These are phyloP conservation scores for Ibycter americanus DNA, from an alignment of 2,797 vertebrate genomes.

Conservation along the genomic window DNA sequence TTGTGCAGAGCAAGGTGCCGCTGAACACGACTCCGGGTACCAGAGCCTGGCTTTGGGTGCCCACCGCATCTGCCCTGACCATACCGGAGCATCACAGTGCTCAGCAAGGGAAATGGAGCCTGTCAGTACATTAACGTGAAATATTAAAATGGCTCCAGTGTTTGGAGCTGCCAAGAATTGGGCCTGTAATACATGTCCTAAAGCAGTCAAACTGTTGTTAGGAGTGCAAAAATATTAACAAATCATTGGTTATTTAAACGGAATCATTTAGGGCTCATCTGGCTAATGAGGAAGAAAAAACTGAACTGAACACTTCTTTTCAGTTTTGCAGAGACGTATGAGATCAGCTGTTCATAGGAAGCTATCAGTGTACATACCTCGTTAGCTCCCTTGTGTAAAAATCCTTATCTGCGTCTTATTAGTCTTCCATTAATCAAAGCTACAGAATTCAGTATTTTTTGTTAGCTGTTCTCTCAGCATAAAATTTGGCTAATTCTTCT, in stretches of 20 bases:
- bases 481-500: constrained; percentile 48
- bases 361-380: constrained; percentile 1
- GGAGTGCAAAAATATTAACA: constrained; percentile 53
- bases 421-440: constrained; percentile 63
- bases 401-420: constrained; percentile 49
- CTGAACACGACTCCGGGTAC: rapidly evolving
- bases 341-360: constrained; percentile 10
- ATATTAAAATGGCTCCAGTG: not conserved
- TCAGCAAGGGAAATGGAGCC: not conserved
- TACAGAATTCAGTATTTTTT: constrained; percentile 7
- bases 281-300: constrained; percentile 34
- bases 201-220: constrained; percentile 2
- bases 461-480: constrained; percentile 1
- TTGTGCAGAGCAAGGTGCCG: not conserved
- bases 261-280: constrained; percentile 23
- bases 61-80: not conserved
- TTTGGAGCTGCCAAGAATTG: not conserved
- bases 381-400: constrained; percentile 18
- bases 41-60: not conserved
- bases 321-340: not conserved
- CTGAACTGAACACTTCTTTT: not conserved
- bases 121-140: not conserved
- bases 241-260: constrained; percentile 49
- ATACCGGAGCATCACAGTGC: not conserved
- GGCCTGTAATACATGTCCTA: not conserved